Percentiles rank a stretch among this genome's conserved stretches.
These are phyloP conservation scores for Tipula confusa DNA, from an alignment of 2,888 invertebrate genomes.

Conservation along the genomic window DNA sequence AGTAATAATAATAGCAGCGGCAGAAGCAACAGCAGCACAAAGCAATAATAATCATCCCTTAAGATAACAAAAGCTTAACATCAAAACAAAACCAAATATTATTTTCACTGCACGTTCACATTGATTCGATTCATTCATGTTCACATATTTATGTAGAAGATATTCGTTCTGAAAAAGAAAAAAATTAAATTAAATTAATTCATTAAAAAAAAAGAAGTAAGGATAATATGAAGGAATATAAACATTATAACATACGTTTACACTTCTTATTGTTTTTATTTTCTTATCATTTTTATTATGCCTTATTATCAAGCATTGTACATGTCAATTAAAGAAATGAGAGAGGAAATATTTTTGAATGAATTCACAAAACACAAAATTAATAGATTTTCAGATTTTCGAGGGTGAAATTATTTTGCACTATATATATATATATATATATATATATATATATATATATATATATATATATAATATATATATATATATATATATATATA, in stretches of 20 bases:
- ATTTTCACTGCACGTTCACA: slow-evolving; percentile 6
- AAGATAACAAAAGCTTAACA: slow-evolving; percentile 25
- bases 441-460: background rate
- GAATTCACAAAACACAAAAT: slow-evolving; percentile 25
- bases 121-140: slow-evolving; percentile 20
- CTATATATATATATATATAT: background rate
- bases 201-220: slow-evolving; percentile 8
- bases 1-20: background rate
- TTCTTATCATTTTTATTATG: background rate
- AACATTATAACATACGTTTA: slow-evolving; percentile 8
- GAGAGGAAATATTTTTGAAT: background rate
- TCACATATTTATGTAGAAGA: background rate
- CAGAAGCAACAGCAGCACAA: background rate
- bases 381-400: background rate
- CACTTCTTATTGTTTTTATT: background rate
- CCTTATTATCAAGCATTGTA: background rate
- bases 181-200: slow-evolving; percentile 14
- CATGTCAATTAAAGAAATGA: slow-evolving; percentile 3
- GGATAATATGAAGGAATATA: background rate
- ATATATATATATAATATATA: too few relatives aligned
- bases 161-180: background rate
- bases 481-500: background rate
- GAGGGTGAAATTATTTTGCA: background rate
- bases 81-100: slow-evolving; percentile 25
- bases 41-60: slow-evolving; percentile 14